A percentile compares a stretch with the other conserved stretches of the same genome.
Conservation (phyloP, 2,113 vertebrate species). For the Engraulis encrasicolus region DNA sequence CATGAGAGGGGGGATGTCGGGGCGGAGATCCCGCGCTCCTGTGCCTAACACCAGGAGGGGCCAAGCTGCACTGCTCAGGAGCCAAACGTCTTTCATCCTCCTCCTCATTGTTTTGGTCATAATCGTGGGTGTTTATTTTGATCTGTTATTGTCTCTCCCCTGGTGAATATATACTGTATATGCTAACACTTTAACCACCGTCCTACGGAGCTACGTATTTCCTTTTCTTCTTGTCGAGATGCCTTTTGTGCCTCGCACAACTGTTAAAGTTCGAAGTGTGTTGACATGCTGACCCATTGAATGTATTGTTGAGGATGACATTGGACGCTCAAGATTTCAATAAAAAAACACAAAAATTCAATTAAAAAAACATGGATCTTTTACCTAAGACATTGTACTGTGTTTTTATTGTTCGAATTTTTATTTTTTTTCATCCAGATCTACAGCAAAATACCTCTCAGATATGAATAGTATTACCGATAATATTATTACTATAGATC, state of each 20-base stretch:
- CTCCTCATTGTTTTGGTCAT: conserved; percentile 62
- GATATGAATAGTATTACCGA: not conserved
- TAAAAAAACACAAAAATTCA: not conserved
- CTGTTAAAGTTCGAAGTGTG: not conserved
- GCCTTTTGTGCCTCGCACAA: too few species aligned
- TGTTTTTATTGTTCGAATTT: not conserved
- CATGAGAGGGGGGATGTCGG: conserved; percentile 59
- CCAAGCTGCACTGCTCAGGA: conserved; percentile 48
- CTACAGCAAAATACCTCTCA: not conserved
- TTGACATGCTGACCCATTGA: not conserved
- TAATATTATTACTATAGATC: too few species aligned
- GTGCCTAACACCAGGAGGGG: conserved; percentile 55
- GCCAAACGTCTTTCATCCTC: conserved; percentile 57
- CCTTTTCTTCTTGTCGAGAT: too few species aligned
- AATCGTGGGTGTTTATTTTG: conserved; percentile 68
- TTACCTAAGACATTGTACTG: not conserved
- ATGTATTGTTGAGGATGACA: not conserved
- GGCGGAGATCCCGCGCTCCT: conserved; percentile 51
- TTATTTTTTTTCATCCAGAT: not conserved
- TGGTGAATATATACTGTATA: conserved; percentile 57
- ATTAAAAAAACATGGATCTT: too few species aligned
- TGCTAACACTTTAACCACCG: not conserved
- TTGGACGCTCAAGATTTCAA: not conserved
- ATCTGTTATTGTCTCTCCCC: conserved; percentile 65
- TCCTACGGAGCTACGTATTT: not conserved